Evolutionary conservation across 2,113 vertebrate species (phyloP).

Genomic region (Cervus canadensis): DNA sequence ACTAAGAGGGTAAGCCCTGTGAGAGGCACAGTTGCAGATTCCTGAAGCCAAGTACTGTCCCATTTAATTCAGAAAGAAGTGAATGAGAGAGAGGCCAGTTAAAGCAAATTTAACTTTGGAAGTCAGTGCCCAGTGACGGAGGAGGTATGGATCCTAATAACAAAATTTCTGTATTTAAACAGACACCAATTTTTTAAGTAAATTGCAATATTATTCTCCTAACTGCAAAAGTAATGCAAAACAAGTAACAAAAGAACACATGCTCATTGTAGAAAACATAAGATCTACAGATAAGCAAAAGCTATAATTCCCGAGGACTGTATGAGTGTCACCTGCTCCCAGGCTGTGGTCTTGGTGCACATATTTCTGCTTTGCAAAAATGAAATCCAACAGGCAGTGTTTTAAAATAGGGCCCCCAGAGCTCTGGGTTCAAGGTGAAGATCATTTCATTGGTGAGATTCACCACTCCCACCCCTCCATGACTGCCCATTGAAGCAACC

Average conservation of each 20-base stretch:
- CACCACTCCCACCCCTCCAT: background rate
- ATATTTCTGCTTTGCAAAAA: background rate
- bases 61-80: background rate
- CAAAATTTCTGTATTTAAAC: background rate
- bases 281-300: background rate
- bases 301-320: background rate
- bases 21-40: background rate
- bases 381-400: background rate
- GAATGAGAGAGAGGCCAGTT: background rate
- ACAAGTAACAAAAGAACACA: background rate
- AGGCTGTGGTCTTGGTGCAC: background rate
- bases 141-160: background rate
- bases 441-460: rapidly evolving
- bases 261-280: background rate
- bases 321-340: background rate
- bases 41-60: background rate
- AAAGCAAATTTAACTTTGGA: background rate
- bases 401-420: background rate
- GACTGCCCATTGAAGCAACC: background rate
- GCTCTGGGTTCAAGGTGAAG: background rate
- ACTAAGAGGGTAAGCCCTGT: background rate
- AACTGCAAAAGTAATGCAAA: background rate
- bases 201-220: background rate
- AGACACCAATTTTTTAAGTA: background rate
- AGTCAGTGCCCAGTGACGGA: background rate